Evolutionary conservation across 2,113 vertebrate species (phyloP).

Genomic region (Leptosomus discolor): DNA sequence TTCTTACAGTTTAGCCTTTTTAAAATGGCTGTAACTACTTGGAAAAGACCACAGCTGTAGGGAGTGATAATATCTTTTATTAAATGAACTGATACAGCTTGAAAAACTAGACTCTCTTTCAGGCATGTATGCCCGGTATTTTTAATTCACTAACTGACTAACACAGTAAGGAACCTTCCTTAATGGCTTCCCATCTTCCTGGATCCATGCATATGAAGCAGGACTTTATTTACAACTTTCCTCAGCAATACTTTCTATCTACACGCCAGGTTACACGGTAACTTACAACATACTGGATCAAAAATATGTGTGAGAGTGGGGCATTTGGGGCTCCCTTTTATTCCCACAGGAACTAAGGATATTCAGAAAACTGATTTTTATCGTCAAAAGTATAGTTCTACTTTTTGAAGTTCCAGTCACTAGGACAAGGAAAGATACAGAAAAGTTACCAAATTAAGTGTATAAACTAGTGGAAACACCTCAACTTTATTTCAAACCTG

Average conservation of each 20-base stretch:
- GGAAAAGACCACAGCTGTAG: background rate
- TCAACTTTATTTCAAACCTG: background rate
- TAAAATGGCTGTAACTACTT: background rate
- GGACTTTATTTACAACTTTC: background rate
- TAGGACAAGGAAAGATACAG: background rate
- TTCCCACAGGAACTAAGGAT: background rate
- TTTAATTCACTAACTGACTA: background rate
- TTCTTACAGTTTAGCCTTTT: background rate
- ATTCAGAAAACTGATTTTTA: background rate
- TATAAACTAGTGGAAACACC: background rate
- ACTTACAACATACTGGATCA: background rate
- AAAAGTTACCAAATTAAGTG: background rate
- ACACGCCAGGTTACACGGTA: background rate
- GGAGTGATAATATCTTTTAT: background rate
- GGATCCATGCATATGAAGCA: background rate
- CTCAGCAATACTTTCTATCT: background rate
- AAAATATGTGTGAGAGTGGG: background rate
- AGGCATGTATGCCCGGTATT: background rate
- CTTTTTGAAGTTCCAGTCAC: background rate
- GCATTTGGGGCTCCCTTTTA: background rate
- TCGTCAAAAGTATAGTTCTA: background rate
- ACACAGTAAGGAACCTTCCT: background rate
- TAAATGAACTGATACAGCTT: background rate
- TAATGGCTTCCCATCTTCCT: background rate
- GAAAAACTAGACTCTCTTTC: background rate